Base-by-base conservation (phyloP, 2,888 invertebrate species). In the Cheilosia scutellata region DNA sequence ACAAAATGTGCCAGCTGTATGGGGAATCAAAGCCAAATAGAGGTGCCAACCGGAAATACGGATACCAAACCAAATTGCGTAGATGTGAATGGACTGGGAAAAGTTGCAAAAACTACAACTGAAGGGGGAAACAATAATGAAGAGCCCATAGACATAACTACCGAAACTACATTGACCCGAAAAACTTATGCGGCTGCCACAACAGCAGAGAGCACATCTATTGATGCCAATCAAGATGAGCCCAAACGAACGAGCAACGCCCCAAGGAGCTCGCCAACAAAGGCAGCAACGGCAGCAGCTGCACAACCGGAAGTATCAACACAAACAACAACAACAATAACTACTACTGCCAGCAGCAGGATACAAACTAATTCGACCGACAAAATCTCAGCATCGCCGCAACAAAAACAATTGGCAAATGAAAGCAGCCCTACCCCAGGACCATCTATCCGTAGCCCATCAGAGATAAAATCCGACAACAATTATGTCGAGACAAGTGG, bases 381-480 rank as follows among this genome's bases (percentile, higher is more conserved):
- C 65, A 71, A 80, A 75, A 74, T 63, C 71, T 60, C 63, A 51
- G 49, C 75, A 63, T 49, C 62, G 40, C 40, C 57, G 33, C 51
- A 77, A 70, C 68, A 82, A 74, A 72, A 68, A 89, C 89, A 89
- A 87, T 87, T 74, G 87, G 86, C 89, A 88, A 74, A 87, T 87
- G 83, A 78, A 88, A 87, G 74, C 80, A 87, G 74, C 80, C 87
- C 65, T 33, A 62, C 53, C 13, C 33, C 57, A 44, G 65, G 47
- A 62, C 33, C 71, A 82, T 75, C 53, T 72, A 86, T 79, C 82
- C 66, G 60, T 72, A 72, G 77, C 71, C 47, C 80, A 63, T 16
- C 82, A 60, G 55, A 66, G 87, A 87, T 87, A 83, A 84, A 87
- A 87, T 87, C 88, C 62, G 76, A 82, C 87, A 88, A 76, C 87